Conservation (phyloP, 2,888 invertebrate genomes). For the Onthophagus sagittarius region DNA sequence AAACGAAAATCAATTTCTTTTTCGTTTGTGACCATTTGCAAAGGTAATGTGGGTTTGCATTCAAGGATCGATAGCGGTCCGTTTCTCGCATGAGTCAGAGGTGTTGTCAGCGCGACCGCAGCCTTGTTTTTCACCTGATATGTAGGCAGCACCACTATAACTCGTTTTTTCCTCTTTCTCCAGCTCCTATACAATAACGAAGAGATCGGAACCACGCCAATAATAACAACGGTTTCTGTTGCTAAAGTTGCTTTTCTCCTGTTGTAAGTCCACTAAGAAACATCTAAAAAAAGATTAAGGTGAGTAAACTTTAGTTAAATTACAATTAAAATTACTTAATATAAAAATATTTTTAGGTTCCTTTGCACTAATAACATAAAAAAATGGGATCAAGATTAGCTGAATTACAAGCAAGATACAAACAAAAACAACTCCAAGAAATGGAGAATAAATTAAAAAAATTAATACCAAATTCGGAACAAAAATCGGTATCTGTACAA, state of each 20-base stretch:
- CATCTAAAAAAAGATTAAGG: no score
- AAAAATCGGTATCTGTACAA: conserved; percentile 41
- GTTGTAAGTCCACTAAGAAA: no score
- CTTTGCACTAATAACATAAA: neutral
- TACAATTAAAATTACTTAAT: neutral
- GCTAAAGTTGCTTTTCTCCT: neutral
- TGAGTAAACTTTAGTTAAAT: no score
- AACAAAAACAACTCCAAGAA: conserved; percentile 77
- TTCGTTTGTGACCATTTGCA: neutral
- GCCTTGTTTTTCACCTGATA: neutral
- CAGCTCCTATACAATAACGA: neutral
- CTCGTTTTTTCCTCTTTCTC: neutral
- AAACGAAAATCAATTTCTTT: neutral
- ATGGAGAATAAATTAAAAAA: conserved; percentile 73
- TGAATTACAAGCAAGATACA: conserved; percentile 69
- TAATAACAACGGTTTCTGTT: neutral
- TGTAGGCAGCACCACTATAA: neutral
- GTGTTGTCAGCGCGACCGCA: neutral
- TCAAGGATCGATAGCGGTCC: neutral
- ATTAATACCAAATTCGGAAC: conserved; percentile 65
- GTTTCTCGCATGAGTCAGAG: neutral
- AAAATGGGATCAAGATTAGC: neutral
- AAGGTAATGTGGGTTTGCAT: neutral
- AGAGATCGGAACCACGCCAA: neutral
- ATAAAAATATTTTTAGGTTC: neutral